Percentiles rank a stretch among this genome's conserved stretches.
phyloP scores from a whole-genome alignment of 23 tunicate genomes.

The Aplidium turbinatum region DNA sequence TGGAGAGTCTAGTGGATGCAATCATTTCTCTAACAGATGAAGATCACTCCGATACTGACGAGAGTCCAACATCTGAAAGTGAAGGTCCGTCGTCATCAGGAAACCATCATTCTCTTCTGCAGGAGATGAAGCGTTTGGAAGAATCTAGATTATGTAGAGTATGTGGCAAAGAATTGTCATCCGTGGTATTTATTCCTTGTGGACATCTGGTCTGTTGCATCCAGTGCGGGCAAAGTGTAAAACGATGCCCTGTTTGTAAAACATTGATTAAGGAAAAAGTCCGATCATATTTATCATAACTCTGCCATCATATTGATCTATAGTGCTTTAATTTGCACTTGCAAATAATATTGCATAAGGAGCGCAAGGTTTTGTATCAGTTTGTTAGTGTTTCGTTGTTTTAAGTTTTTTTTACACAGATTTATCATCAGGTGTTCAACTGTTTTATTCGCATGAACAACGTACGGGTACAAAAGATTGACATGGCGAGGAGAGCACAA shows the following conservation, averaged over 20 bases:
- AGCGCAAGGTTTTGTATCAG: too few species aligned
- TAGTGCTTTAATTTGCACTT: too few species aligned
- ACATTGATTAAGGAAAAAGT: constrained; percentile 14
- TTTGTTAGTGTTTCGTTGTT: too few species aligned
- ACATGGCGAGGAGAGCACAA: too few species aligned
- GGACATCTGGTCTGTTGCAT: constrained; percentile 61
- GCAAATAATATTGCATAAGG: too few species aligned
- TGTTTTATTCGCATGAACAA: too few species aligned
- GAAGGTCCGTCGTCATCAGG: background rate
- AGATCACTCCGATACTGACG: background rate
- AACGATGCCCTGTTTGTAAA: constrained; percentile 56
- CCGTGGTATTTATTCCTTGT: constrained; percentile 60
- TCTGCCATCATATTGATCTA: too few species aligned
- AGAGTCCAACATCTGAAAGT: background rate
- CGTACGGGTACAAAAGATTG: too few species aligned
- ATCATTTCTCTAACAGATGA: background rate
- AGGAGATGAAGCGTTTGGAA: constrained; percentile 39
- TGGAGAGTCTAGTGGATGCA: constrained; percentile 7
- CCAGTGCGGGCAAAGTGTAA: constrained; percentile 16
- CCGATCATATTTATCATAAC: constrained; percentile 15
- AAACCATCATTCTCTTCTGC: background rate
- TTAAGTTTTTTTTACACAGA: too few species aligned
- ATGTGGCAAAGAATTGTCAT: constrained; percentile 37
- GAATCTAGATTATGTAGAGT: constrained; percentile 40
- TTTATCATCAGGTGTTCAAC: too few species aligned